Conservation (phyloP, 2,113 vertebrate genomes). For the Petroica traversi region DNA sequence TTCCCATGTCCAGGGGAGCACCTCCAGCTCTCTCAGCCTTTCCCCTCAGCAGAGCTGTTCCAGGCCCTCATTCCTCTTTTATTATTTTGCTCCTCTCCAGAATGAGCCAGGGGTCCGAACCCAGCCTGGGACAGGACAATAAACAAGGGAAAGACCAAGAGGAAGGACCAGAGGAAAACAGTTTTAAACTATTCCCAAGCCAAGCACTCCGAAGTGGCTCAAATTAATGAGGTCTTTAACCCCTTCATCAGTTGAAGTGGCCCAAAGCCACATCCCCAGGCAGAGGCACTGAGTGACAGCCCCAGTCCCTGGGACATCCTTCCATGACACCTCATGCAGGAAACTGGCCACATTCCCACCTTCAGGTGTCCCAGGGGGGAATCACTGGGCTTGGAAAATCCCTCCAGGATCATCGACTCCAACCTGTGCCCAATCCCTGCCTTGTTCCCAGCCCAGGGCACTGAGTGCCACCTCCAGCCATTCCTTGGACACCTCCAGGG, state of each 20-base stretch:
- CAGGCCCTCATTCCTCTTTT: background rate
- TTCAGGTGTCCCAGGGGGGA: background rate
- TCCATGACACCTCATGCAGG: background rate
- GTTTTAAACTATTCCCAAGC: background rate
- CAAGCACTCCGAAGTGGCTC: background rate
- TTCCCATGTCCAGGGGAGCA: rapidly evolving
- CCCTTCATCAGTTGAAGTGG: background rate
- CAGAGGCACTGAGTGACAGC: background rate
- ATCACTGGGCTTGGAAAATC: background rate
- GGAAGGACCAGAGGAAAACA: background rate
- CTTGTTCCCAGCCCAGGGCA: background rate
- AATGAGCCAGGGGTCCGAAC: rapidly evolving
- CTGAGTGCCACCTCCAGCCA: background rate
- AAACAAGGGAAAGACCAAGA: background rate
- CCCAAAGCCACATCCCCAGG: background rate
- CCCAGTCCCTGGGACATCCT: background rate
- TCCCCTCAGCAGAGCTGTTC: background rate
- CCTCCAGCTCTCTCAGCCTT: background rate
- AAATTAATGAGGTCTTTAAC: background rate
- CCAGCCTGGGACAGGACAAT: background rate
- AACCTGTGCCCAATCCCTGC: rapidly evolving
- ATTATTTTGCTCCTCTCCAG: background rate
- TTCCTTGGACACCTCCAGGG: background rate
- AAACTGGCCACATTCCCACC: background rate
- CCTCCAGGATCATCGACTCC: rapidly evolving